Evolutionary conservation across 2,113 vertebrate species (phyloP), one percentile per base, ranked within the genome.

Genomic region (Rhizomys pruinosus): DNA sequence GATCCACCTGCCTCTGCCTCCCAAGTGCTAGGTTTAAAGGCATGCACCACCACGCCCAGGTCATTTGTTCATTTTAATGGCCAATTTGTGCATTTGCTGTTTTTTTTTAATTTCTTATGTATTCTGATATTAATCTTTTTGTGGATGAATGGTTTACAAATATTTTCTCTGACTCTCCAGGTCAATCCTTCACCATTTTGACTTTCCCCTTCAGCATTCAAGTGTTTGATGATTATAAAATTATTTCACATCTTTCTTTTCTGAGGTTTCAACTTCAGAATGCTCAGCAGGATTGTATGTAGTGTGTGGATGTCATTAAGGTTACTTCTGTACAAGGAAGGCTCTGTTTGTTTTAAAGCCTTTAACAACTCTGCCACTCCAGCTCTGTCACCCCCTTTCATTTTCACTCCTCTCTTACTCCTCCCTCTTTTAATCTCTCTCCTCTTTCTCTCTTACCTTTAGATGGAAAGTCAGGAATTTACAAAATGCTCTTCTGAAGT

Each of bases 361-460:
- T 84, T 22, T 5, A 1, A 19, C 5, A 42, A 8, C 25, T 34
- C n/a, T 9, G 3, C 1, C 20, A 1, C 12, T 12, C 11, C 19
- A 39, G 27, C 16, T 27, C 2, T 47, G 2, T 71, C 10, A 22
- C 6, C 16, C 34, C n/a, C 10, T 76, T 13, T 2, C 32, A 3
- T 55, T 17, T 12, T 29, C 16, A 1, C 5, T 5, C 0, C 12
- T 52, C 25, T 66, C n/a, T 13, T 12, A 8, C 12, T 13, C 19
- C 57, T 22, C 0, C 19, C 22, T 57, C 1, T 71, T 29, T 42
- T 19, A 15, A 1, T 22, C 3, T 72, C 13, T 10, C 7, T 39
- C 3, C n/a, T 5, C 16, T 25, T 29, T 0, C 59, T 42, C 0
- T 59, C 16, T 81, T 64, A 12, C 69, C 78, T 89, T 91, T 22